Base-by-base conservation (phyloP, 2,888 invertebrate species). In the Caenorhabditis panamensis region DNA sequence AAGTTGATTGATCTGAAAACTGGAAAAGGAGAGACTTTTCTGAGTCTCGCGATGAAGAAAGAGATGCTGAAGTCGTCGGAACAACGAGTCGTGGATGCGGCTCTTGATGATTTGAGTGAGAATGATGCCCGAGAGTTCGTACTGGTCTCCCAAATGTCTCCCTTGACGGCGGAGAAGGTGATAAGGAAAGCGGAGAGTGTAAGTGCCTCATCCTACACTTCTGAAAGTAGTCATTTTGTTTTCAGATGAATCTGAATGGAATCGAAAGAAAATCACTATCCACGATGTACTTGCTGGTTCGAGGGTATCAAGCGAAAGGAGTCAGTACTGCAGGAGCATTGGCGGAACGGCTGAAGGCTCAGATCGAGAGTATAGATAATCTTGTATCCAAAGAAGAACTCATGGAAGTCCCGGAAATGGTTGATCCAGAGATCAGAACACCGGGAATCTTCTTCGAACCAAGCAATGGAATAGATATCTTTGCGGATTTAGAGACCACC, bases 121-220 rank as follows among this genome's bases (percentile, higher is more conserved):
- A n/a, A 26, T 4, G 77, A 81, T 41, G 84, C 82, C 2, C 68
- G 77, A 24, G 66, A 77, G 24, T 81, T 84, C 36, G 44, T 77
- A 4, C 24, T 81, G 1, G 69, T 73, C 0, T 67, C 77, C 16
- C 76, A 72, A 18, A 81, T 81, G 81, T 72, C 81, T 0, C 72
- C 13, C 4, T 63, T 77, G 26, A 81, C 81, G 4, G 81, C 81
- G 1, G 64, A 67, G 51, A 81, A 68, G 36, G 72, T 81, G 4
- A 51, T 81, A 3, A 18, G 24, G 18, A 77, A 72, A 26, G 75
- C 80, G 3, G 71, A 76, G 24, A 66, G 67, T 62, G 80, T 80
- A 24, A 62, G 75, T n/a, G n/a, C n/a, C n/a, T n/a, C n/a, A n/a
- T n/a, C n/a, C n/a, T n/a, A n/a, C n/a, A n/a, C 22, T 36, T 22